phyloP scores from a whole-genome alignment of 2,888 invertebrate species.

The Cataglyphis altisquamis region DNA sequence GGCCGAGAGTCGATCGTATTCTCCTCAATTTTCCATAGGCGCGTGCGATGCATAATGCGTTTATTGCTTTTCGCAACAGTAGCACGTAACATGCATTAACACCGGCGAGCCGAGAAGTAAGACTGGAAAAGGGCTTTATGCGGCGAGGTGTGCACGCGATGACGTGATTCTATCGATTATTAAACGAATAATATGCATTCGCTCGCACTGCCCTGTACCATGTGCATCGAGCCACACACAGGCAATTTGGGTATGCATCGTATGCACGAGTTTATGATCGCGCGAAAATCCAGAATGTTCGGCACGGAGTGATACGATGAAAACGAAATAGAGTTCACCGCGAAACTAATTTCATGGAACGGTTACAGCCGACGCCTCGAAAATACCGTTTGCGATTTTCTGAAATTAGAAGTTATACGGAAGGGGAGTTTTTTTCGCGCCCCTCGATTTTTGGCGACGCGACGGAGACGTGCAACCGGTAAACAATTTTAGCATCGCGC shows the following conservation, averaged over 20 bases:
- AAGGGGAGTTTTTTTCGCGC: conserved; percentile 50
- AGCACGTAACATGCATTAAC: conserved; percentile 72
- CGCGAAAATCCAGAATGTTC: conserved; percentile 79
- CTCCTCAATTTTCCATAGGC: conserved; percentile 25
- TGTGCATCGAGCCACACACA: conserved; percentile 76
- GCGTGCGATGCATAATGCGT: conserved; percentile 42
- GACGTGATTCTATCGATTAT: conserved; percentile 85
- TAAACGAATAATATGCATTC: conserved; percentile 84
- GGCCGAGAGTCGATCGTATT: conserved; percentile 9
- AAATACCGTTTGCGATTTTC: conserved; percentile 71
- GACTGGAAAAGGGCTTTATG: conserved; percentile 69
- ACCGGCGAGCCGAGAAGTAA: conserved; percentile 68
- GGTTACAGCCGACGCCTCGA: conserved; percentile 75
- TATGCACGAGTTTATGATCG: conserved; percentile 79
- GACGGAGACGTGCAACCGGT: conserved; percentile 41
- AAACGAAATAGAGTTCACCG: conserved; percentile 76
- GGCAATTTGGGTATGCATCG: conserved; percentile 79
- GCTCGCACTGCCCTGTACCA: conserved; percentile 76
- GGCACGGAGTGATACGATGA: conserved; percentile 79
- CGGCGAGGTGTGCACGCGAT: conserved; percentile 82
- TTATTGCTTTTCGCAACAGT: conserved; percentile 54
- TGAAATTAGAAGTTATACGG: conserved; percentile 74
- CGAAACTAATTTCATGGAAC: conserved; percentile 77
- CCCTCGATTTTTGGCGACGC: conserved; percentile 38
- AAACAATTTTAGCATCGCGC: conserved; percentile 47